These are phyloP conservation scores for Cataglyphis hispanica DNA, from an alignment of 1,140 invertebrate genomes.

Conservation along the genomic window DNA sequence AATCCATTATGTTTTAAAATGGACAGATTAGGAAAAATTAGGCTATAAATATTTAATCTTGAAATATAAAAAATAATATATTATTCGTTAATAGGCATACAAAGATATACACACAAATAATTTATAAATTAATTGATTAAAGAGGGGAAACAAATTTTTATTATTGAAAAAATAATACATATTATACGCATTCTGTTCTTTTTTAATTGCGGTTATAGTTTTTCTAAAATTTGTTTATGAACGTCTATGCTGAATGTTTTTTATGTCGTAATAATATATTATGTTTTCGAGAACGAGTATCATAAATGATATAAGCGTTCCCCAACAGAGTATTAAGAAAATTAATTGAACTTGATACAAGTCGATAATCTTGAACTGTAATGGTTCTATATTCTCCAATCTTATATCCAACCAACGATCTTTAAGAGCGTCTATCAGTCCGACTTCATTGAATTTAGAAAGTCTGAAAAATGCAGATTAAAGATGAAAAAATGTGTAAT, in stretches of 20 bases:
- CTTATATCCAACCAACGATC: slow-evolving; percentile 65
- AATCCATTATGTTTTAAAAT: too few species aligned
- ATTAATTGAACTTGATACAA: slow-evolving; percentile 70
- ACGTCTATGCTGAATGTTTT: not conserved
- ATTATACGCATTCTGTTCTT: not conserved
- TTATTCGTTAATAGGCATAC: too few species aligned
- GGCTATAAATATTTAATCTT: too few species aligned
- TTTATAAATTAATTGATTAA: too few species aligned
- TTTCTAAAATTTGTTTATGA: slow-evolving; percentile 4
- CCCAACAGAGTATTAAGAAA: slow-evolving; percentile 55
- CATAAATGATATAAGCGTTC: slow-evolving; percentile 50
- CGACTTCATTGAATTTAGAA: slow-evolving; percentile 69
- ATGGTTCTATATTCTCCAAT: not conserved
- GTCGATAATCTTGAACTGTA: slow-evolving; percentile 64
- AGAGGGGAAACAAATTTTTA: too few species aligned
- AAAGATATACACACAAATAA: too few species aligned
- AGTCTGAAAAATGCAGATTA: slow-evolving; percentile 53
- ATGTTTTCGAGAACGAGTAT: slow-evolving; percentile 65
- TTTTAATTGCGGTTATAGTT: not conserved
- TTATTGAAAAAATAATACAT: not conserved
- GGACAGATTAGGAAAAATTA: too few species aligned
- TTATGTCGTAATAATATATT: slow-evolving; percentile 24
- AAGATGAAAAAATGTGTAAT: not conserved
- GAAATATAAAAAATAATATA: too few species aligned
- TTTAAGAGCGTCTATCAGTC: slow-evolving; percentile 62